Percentiles rank a stretch among this genome's conserved stretches.
Conservation (phyloP, 2,888 invertebrate species). For the Parnassius mnemosyne region DNA sequence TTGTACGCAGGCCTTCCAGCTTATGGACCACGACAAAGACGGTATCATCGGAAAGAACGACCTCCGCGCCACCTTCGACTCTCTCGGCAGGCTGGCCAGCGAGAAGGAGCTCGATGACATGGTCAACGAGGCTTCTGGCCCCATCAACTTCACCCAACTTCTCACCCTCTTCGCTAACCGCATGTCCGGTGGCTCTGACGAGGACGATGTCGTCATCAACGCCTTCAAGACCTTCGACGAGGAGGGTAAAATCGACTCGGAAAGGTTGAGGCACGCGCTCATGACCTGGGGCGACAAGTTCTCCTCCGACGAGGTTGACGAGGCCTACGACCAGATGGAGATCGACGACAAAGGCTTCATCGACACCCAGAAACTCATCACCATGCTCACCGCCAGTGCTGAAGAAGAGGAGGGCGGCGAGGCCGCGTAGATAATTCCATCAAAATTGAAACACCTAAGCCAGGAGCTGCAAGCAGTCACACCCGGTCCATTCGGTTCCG, state of each 20-base stretch:
- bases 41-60: conserved; percentile 94
- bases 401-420: conserved; percentile 88
- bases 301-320: conserved; percentile 92
- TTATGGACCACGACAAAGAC: conserved; percentile 98
- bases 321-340: conserved; percentile 95
- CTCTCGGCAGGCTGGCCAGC: conserved; percentile 92
- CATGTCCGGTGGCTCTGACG: conserved; percentile 95
- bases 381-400: conserved; percentile 92
- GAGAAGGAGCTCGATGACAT: conserved; percentile 96
- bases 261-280: conserved; percentile 93
- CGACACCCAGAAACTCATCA: conserved; percentile 92
- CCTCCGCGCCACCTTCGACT: conserved; percentile 94
- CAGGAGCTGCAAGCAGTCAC: conserved; percentile 31
- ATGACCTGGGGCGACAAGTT: conserved; percentile 97
- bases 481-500: conserved; percentile 56
- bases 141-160: conserved; percentile 97
- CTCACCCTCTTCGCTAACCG: conserved; percentile 94
- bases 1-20: conserved; percentile 89
- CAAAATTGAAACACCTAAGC: conserved; percentile 37
- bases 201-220: conserved; percentile 94
- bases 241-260: conserved; percentile 92
- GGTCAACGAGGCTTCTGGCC: conserved; percentile 92
- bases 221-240: conserved; percentile 96
- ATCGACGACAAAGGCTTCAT: conserved; percentile 95
- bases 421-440: conserved; percentile 61